Conservation (phyloP, 1,140 invertebrate species). For the Scaptomyza pallida region DNA sequence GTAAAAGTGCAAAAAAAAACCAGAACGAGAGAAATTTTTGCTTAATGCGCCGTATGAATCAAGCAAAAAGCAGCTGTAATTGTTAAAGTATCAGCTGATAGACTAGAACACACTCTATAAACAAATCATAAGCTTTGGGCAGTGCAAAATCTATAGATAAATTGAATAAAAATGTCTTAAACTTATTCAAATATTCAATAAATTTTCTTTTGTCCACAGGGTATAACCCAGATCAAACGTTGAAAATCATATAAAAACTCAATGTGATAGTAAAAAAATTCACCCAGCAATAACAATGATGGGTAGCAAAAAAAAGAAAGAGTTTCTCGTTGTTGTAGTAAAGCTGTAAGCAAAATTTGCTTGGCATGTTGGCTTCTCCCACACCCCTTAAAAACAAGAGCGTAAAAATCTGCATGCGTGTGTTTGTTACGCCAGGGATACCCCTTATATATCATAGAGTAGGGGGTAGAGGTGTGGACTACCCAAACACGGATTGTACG, state of each 20-base stretch:
- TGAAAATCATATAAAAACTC: constrained; percentile 13
- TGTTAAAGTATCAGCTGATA: background rate
- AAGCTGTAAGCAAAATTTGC: constrained; percentile 63
- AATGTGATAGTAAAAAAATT: constrained; percentile 39
- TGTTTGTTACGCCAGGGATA: constrained; percentile 21
- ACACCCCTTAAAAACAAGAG: too few relatives aligned
- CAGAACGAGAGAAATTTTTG: constrained; percentile 68
- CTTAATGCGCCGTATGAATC: constrained; percentile 59
- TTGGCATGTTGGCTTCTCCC: constrained; percentile 37
- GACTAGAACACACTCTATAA: constrained; percentile 3
- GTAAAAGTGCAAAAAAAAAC: constrained; percentile 43
- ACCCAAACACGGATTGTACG: constrained; percentile 28
- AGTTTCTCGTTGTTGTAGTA: constrained; percentile 36
- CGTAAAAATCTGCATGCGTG: constrained; percentile 56
- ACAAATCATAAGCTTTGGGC: too few relatives aligned
- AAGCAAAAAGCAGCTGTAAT: background rate
- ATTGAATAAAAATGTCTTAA: too few relatives aligned
- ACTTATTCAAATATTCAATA: background rate
- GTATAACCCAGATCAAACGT: constrained; percentile 22
- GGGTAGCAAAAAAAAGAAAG: constrained; percentile 1
- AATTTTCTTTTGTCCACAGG: background rate
- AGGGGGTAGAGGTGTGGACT: background rate
- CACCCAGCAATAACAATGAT: constrained; percentile 29
- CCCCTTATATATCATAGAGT: background rate
- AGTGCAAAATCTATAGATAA: too few relatives aligned